These are phyloP conservation scores for Rallus crepitans DNA, from an alignment of 2,797 vertebrate species.

Conservation along the genomic window DNA sequence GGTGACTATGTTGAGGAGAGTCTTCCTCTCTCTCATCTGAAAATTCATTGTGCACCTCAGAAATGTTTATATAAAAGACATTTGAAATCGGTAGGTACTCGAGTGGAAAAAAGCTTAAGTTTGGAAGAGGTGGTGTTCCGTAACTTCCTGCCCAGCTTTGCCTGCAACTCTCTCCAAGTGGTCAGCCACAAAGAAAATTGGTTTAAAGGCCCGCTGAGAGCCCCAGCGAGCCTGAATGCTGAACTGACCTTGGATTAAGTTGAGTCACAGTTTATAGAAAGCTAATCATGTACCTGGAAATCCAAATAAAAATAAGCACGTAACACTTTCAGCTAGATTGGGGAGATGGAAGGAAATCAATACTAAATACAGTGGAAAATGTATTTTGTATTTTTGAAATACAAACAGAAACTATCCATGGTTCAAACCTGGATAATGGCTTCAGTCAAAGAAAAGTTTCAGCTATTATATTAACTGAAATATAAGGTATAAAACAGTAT, in stretches of 20 bases:
- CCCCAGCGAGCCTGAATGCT: background rate
- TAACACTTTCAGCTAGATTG: background rate
- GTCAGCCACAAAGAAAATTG: constrained; percentile 1
- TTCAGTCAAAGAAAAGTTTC: background rate
- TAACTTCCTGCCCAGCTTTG: background rate
- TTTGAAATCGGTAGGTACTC: background rate
- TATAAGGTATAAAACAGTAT: background rate
- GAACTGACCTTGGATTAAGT: constrained; percentile 25
- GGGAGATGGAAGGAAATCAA: constrained; percentile 43
- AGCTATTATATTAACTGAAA: background rate
- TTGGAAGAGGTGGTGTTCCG: background rate
- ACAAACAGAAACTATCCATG: background rate
- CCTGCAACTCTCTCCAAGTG: background rate
- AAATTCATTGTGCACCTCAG: background rate
- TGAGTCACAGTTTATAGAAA: constrained; percentile 22
- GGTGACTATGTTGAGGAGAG: background rate
- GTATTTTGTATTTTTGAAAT: constrained; percentile 48
- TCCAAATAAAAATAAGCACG: constrained; percentile 55
- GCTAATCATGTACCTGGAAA: constrained; percentile 27
- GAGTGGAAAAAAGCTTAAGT: background rate
- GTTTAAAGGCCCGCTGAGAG: background rate
- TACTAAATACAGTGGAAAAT: constrained; percentile 53
- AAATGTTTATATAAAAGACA: background rate
- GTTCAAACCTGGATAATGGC: background rate
- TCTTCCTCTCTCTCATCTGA: background rate